Conservation (phyloP, 2,797 vertebrate genomes). For the Coilia nasus region DNA sequence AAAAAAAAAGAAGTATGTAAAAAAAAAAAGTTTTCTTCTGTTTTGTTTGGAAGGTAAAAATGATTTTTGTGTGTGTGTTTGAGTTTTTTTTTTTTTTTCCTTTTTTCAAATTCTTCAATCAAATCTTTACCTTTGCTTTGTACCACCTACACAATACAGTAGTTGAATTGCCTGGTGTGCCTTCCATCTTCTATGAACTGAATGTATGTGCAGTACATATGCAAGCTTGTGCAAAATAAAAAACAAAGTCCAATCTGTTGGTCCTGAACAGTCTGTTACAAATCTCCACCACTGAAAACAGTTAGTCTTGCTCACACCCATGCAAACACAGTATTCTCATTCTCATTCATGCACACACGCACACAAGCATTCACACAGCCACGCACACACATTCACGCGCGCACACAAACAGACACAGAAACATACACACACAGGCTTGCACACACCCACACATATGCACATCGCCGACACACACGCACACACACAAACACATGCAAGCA, state of each 20-base stretch:
- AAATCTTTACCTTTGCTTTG: conserved; percentile 91
- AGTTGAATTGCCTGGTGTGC: conserved; percentile 99
- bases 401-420: not conserved
- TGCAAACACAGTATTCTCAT: not conserved
- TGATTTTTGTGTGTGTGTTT: conserved; percentile 87
- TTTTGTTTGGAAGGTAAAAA: conserved; percentile 64
- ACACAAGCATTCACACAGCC: not conserved
- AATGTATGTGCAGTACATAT: conserved; percentile 99
- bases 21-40: conserved; percentile 60
- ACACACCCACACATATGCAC: not conserved
- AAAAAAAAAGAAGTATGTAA: conserved; percentile 54
- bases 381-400: too few species aligned
- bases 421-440: too few species aligned
- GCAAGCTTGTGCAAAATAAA: conserved; percentile 99
- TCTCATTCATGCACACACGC: not conserved
- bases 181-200: conserved; percentile 99
- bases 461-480: not conserved
- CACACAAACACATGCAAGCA: conserved; percentile 59
- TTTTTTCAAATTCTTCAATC: conserved; percentile 88
- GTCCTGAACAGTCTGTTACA: not conserved
- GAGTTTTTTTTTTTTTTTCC: conserved; percentile 81
- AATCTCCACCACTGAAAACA: not conserved
- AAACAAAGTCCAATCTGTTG: conserved; percentile 77
- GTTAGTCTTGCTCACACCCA: not conserved
- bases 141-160: conserved; percentile 94